phyloP scores from a whole-genome alignment of 2,797 vertebrate genomes.

The Vultur gryphus region DNA sequence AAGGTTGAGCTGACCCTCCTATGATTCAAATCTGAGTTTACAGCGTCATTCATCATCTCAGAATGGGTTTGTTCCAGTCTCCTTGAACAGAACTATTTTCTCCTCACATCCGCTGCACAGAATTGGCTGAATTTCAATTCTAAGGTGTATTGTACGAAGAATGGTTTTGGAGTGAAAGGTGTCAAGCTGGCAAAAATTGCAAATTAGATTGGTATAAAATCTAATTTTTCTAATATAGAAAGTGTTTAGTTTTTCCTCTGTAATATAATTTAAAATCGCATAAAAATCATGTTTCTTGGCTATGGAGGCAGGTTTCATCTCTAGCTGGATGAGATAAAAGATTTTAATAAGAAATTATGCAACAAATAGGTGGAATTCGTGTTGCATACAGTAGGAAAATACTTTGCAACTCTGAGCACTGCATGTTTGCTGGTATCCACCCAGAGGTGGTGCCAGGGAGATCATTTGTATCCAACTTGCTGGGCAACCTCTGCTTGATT shows the following conservation, averaged over 20 bases:
- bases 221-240: constrained; percentile 28
- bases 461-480: not conserved
- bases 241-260: not conserved
- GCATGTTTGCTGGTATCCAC: not conserved
- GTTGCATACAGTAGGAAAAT: not conserved
- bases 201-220: constrained; percentile 59
- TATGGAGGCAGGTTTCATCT: not conserved
- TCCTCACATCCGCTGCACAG: constrained; percentile 38
- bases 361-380: not conserved
- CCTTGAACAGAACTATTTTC: constrained; percentile 62
- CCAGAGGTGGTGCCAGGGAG: not conserved
- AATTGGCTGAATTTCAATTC: constrained; percentile 63
- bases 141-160: not conserved
- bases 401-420: not conserved
- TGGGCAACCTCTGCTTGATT: not conserved
- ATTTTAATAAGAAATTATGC: constrained; percentile 46
- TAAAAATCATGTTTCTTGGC: constrained; percentile 4
- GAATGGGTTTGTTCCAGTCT: constrained; percentile 53
- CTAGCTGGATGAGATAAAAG: not conserved
- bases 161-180: constrained; percentile 27
- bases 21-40: constrained; percentile 59
- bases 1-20: constrained; percentile 61
- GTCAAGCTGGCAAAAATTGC: constrained; percentile 55
- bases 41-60: constrained; percentile 52
- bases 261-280: constrained; percentile 29